These are phyloP conservation scores for Brachyalestes nurse DNA, from an alignment of 2,797 vertebrate species.

Conservation along the genomic window DNA sequence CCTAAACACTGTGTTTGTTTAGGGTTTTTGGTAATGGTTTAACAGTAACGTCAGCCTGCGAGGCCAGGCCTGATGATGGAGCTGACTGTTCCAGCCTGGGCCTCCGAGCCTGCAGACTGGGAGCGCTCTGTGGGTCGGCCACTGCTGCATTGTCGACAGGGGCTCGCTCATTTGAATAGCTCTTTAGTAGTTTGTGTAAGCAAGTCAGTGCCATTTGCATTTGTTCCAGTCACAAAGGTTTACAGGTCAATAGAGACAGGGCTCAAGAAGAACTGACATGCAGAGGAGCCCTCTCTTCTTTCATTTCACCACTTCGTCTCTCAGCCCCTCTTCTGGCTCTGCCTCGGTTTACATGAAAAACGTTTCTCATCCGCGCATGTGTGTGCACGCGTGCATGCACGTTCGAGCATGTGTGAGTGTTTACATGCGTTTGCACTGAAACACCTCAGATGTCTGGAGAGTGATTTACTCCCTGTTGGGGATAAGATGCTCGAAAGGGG, in stretches of 20 bases:
- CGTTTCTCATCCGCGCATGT: conserved; percentile 72
- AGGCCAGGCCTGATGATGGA: conserved; percentile 73
- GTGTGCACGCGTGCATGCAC: conserved; percentile 54
- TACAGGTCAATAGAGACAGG: conserved; percentile 93
- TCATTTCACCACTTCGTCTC: conserved; percentile 54
- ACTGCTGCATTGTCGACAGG: conserved; percentile 85
- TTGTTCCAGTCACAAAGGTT: conserved; percentile 96
- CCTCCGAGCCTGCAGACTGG: conserved; percentile 64
- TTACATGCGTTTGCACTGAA: conserved; percentile 51
- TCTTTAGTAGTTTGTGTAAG: conserved; percentile 91
- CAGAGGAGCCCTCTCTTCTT: conserved; percentile 76
- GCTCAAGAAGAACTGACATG: conserved; percentile 84
- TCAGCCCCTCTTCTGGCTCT: conserved; percentile 63
- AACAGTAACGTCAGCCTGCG: conserved; percentile 23
- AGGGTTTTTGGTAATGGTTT: conserved; percentile 23
- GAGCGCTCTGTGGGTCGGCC: conserved; percentile 75
- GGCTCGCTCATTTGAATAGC: conserved; percentile 90
- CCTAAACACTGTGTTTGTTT: conserved; percentile 15
- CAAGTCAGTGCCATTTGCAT: conserved; percentile 95
- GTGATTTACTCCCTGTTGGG: conserved; percentile 75
- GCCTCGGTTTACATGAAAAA: conserved; percentile 81
- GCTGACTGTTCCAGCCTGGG: conserved; percentile 53
- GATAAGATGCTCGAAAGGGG: conserved; percentile 79
- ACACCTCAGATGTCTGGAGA: conserved; percentile 59
- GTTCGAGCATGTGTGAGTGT: conserved; percentile 49